phyloP scores from a whole-genome alignment of 2,113 vertebrate genomes.

The Xiphophorus hellerii region DNA sequence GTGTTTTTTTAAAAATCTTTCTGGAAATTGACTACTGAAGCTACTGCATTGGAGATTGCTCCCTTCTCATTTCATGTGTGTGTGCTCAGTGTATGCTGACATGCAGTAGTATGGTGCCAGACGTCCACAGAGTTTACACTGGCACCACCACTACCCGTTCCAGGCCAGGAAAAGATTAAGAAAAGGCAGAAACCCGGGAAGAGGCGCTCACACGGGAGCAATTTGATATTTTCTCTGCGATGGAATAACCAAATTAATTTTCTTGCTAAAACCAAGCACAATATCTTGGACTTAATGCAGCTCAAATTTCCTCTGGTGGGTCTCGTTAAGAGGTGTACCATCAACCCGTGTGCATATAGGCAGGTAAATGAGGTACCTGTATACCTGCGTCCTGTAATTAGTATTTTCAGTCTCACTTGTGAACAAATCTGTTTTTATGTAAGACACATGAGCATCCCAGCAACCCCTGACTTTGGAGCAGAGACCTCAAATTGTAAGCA shows the following conservation, averaged over 20 bases:
- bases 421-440: background rate
- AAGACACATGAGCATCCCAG: background rate
- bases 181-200: background rate
- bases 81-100: constrained; percentile 1
- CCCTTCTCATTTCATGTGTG: too few relatives aligned
- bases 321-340: background rate
- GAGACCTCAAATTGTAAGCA: background rate
- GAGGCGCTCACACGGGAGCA: background rate
- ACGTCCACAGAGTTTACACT: constrained; percentile 36
- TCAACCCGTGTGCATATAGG: background rate
- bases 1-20: constrained; percentile 14
- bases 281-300: background rate
- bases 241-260: background rate
- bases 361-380: background rate
- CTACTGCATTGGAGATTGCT: too few relatives aligned
- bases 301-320: background rate
- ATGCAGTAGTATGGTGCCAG: constrained; percentile 38
- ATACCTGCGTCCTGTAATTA: background rate
- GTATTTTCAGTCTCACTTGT: background rate
- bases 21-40: too few relatives aligned
- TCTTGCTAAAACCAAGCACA: background rate
- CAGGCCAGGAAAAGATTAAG: background rate
- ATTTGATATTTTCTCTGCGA: too few relatives aligned
- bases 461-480: background rate
- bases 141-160: constrained; percentile 16